Base-by-base conservation (phyloP, 92 coral and sea anemone genomes). In the Isaurus tuberculatus region DNA sequence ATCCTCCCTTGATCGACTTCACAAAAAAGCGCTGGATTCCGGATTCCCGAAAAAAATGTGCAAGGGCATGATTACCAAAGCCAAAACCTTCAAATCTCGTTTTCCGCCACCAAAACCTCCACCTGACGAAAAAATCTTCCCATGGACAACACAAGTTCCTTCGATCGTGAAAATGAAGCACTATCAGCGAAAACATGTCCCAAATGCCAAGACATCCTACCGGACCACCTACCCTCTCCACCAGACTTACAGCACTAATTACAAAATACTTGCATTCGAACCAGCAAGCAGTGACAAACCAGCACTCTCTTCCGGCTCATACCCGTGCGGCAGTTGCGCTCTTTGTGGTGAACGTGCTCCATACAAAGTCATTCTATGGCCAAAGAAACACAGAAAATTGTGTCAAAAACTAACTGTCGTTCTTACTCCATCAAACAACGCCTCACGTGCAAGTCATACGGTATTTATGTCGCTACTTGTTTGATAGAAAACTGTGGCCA, bases 391-490 rank as follows among this genome's bases (percentile, higher is more conserved):
- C 55, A 48, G 55, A 48, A 48, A 48, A 2, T 48, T 16, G 55
- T 57, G 65, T 57, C 65, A n/a, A 57, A 57, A 57, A n/a, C 65
- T 57, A 57, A 57, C 65, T 26, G 65, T 57, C 28, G 65, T 57
- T 57, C 65, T 2, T 8, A 57, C 65, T n/a, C 65, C 65, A 57
- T 57, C 65, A 57, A n/a, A 3, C 65, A 57, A 57, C 65, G n/a
- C 65, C 65, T 23, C 55, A 48, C 51, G 69, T 19, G 73, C 86
- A 34, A 82, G 71, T 26, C 86, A 57, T 15, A 82, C 65, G 51
- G 86, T 57, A 23, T 19, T 10, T 57, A 57, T 27, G 65, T 23
- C 65, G 65, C 65, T 57, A 19, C 3, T 57, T 57, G 65, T 57
- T 57, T 57, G 65, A 57, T 57, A 57, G 65, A 57, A 57, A 57